Base-by-base conservation (phyloP, 2,113 vertebrate genomes). In the Cyphomyrus plagiostoma region DNA sequence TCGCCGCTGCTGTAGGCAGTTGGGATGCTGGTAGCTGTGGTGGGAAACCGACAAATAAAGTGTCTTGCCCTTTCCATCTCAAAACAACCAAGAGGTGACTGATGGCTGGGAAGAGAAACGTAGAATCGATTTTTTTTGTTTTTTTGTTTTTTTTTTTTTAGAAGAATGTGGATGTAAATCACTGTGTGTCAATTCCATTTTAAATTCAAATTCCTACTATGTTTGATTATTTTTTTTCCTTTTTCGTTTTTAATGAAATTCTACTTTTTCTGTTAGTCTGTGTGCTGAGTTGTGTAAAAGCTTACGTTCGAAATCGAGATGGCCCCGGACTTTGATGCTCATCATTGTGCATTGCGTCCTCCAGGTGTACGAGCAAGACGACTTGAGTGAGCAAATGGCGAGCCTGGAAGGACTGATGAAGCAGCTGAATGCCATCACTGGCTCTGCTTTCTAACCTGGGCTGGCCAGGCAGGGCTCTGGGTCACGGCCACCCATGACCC, bases 351-450 rank as follows among this genome's bases (percentile, higher is more conserved):
- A 0, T 90, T 92, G 49, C 86, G 91, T 2, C 92, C 92, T 50
- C 0, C 93, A 99, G 98, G 97, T 98, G 4, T 99, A 98, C 3
- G 98, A 98, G 92, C 98, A 99, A 92, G 98, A 99, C 3, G 98
- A 99, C 92, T 92, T 99, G 91, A 99, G 98, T 11, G 98, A 99
- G 93, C 98, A 99, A 95, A 99, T 99, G 98, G 98, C 98, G 86
- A 99, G 98, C 93, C 95, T 99, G 92, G 98, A 99, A 93, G 98
- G 98, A 90, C 93, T 99, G 90, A 99, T 99, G 98, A 98, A 99
- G 94, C 98, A 99, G 91, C 97, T 99, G 66, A 99, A 99, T 0
- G 98, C 98, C 91, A 99, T 99, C 94, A 99, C 98, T 0, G 97
- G 98, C 92, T 99, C 98, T 0, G 98, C 98, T 91, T 99, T 99